Evolutionary conservation across 2,113 vertebrate genomes (phyloP).

Genomic region (Patagioenas fasciata): DNA sequence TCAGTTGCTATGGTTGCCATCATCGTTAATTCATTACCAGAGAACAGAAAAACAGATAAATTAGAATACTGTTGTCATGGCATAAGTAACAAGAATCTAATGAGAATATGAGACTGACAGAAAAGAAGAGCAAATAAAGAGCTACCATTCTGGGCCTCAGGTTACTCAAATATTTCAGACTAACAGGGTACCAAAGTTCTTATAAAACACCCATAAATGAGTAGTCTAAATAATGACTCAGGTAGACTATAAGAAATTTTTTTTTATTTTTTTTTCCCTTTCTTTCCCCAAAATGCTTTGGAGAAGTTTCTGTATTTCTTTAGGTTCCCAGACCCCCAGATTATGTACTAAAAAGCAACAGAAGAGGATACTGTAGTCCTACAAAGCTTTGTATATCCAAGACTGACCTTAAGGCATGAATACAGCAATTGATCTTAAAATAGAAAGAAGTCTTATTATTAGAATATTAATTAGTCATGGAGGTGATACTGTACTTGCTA

Average conservation of each 20-base stretch:
- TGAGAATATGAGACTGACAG: neutral
- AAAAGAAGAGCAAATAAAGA: conserved; percentile 24
- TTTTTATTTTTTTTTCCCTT: neutral
- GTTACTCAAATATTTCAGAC: conserved; percentile 26
- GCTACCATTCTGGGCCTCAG: neutral
- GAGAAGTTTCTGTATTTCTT: neutral
- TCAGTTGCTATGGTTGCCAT: conserved; percentile 49
- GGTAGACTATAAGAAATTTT: neutral
- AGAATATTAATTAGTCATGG: neutral
- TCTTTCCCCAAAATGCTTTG: neutral
- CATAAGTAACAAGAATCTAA: conserved; percentile 15
- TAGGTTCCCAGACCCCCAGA: neutral
- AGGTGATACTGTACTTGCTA: neutral
- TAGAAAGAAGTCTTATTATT: neutral
- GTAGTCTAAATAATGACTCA: neutral
- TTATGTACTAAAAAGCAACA: neutral
- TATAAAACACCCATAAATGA: neutral
- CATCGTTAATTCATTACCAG: neutral
- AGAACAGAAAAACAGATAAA: conserved; percentile 43
- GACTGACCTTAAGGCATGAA: neutral
- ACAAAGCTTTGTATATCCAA: neutral
- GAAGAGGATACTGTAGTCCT: neutral
- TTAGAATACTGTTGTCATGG: conserved; percentile 50
- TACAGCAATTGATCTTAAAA: neutral
- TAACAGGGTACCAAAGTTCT: conserved; percentile 9